Percentiles rank a stretch among this genome's conserved stretches.
Conservation (phyloP, 2,797 vertebrate species). For the Sus cebifrons region DNA sequence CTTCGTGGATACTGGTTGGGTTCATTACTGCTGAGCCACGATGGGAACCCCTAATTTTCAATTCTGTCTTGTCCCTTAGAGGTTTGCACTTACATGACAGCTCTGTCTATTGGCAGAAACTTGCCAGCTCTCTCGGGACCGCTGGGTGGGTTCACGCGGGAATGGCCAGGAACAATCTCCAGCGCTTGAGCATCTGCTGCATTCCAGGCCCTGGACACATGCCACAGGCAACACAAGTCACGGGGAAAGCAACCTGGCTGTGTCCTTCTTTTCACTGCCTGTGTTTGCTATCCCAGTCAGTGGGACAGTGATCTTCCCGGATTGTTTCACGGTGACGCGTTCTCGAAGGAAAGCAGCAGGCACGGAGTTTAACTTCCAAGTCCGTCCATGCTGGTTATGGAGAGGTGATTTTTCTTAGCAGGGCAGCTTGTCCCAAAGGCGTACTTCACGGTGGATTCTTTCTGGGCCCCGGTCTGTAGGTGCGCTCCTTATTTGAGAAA, state of each 20-base stretch:
- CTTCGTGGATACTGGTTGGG: too few species aligned
- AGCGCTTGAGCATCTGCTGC: neutral
- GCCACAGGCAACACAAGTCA: neutral
- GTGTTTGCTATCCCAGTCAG: neutral
- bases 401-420: conserved; percentile 38
- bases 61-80: conserved; percentile 19
- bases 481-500: conserved; percentile 64
- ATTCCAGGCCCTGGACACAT: neutral
- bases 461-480: conserved; percentile 37
- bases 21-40: too few species aligned
- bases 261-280: neutral
- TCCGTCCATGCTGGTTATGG: neutral
- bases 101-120: neutral
- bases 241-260: neutral
- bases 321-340: neutral
- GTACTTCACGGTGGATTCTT: neutral
- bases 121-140: neutral
- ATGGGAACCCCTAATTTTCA: neutral
- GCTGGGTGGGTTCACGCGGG: neutral
- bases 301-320: neutral
- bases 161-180: neutral
- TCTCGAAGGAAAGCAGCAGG: neutral
- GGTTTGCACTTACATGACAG: neutral
- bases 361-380: neutral
- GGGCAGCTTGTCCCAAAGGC: conserved; percentile 27